Percentiles rank a stretch among this genome's conserved stretches.
phyloP scores from a whole-genome alignment of 2,888 invertebrate genomes.

The Ophion costatus region DNA sequence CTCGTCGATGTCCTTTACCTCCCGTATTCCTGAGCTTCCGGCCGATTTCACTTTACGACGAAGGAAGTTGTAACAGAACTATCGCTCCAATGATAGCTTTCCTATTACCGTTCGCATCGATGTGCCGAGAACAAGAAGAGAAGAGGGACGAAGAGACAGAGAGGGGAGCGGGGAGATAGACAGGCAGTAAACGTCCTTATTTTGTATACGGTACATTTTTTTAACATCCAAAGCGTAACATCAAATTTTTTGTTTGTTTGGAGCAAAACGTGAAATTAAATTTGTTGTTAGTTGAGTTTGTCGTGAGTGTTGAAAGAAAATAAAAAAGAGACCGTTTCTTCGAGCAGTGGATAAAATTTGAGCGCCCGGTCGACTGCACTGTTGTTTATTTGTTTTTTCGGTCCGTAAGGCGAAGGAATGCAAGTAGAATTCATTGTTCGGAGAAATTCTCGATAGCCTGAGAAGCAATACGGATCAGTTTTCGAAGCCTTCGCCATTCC shows the following conservation, averaged over 20 bases:
- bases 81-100: conserved; percentile 67
- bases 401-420: conserved; percentile 9
- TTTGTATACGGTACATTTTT: background rate
- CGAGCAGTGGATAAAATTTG: background rate
- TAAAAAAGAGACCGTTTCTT: background rate
- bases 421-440: conserved; percentile 2
- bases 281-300: background rate
- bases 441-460: conserved; percentile 4
- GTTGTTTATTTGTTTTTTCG: background rate
- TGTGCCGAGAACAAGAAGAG: conserved; percentile 7
- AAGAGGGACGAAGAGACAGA: background rate
- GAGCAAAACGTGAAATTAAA: no score
- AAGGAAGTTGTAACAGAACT: conserved; percentile 68
- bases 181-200: background rate
- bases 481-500: conserved; percentile 26
- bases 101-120: conserved; percentile 53
- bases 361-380: background rate
- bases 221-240: no score
- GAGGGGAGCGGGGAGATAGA: background rate
- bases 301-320: background rate
- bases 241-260: no score
- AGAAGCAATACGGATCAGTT: conserved; percentile 10
- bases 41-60: conserved; percentile 71
- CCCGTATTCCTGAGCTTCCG: conserved; percentile 62
- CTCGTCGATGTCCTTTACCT: conserved; percentile 14